Percentiles rank a stretch among this genome's conserved stretches.
These are phyloP conservation scores for Tretioscincus oriximinensis DNA, from an alignment of 2,113 vertebrate genomes.

Conservation along the genomic window DNA sequence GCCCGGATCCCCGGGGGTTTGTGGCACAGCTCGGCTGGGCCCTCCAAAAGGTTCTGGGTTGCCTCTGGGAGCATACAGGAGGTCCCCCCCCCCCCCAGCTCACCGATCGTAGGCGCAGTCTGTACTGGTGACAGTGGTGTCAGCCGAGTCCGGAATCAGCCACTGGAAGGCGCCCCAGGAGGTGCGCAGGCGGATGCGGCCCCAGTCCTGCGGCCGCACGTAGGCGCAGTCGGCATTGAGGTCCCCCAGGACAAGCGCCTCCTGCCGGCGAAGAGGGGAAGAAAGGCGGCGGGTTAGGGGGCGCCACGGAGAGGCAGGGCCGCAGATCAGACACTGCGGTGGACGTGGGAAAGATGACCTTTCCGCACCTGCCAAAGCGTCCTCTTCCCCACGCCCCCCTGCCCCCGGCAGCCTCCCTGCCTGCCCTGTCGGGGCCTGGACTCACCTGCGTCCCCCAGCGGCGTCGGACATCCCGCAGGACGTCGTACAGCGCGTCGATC, in stretches of 20 bases:
- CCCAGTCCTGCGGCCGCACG: conserved; percentile 73
- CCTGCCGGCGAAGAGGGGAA: conserved; percentile 62
- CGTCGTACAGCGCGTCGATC: conserved; percentile 79
- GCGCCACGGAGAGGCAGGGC: background rate
- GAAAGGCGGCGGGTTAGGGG: background rate
- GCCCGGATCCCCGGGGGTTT: background rate
- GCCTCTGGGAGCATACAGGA: no score
- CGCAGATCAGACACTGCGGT: accelerated
- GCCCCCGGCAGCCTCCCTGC: background rate
- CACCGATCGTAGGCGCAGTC: conserved; percentile 89
- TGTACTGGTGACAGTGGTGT: conserved; percentile 83
- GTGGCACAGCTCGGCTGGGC: background rate
- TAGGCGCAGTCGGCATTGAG: conserved; percentile 87
- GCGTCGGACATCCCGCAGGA: conserved; percentile 73
- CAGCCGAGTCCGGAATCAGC: conserved; percentile 77
- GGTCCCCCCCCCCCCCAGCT: background rate
- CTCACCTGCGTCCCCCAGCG: conserved; percentile 79
- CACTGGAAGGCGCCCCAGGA: conserved; percentile 82
- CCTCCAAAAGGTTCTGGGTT: no score
- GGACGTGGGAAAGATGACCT: no score
- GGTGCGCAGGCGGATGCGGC: conserved; percentile 79
- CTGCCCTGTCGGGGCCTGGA: no score
- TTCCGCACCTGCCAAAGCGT: no score
- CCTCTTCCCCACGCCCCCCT: background rate
- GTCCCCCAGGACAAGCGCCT: conserved; percentile 88